Evolutionary conservation across 2,888 invertebrate genomes (phyloP).

Genomic region (Zeuzera pyrina): DNA sequence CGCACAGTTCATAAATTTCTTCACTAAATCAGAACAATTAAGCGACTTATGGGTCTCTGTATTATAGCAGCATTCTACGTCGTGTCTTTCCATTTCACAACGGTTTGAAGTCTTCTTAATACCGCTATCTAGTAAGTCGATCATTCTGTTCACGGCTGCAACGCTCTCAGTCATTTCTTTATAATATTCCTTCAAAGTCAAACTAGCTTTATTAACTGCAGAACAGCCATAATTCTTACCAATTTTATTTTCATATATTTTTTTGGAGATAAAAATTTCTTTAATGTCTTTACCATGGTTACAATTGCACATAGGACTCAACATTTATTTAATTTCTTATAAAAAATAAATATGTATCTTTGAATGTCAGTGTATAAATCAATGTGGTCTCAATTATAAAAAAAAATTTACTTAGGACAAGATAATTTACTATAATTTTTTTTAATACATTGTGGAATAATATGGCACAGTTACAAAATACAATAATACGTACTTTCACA

Average conservation of each 20-base stretch:
- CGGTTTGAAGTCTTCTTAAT: not conserved
- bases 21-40: slow-evolving; percentile 20
- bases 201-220: slow-evolving; percentile 13
- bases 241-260: slow-evolving; percentile 13
- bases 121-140: slow-evolving; percentile 4
- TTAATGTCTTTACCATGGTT: slow-evolving; percentile 8
- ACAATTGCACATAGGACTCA: slow-evolving; percentile 7
- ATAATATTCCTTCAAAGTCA: slow-evolving; percentile 17
- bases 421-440: slow-evolving; percentile 17
- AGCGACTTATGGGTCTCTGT: slow-evolving; percentile 13
- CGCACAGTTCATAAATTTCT: slow-evolving; percentile 21
- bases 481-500: no score
- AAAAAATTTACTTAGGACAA: slow-evolving; percentile 13
- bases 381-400: slow-evolving; percentile 16
- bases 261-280: slow-evolving; percentile 12
- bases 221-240: slow-evolving; percentile 9
- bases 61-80: slow-evolving; percentile 21
- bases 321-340: slow-evolving; percentile 14
- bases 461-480: no score
- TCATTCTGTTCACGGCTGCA: slow-evolving; percentile 9
- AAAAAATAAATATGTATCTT: slow-evolving; percentile 13
- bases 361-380: slow-evolving; percentile 17
- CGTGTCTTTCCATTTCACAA: slow-evolving; percentile 16
- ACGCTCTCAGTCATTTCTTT: slow-evolving; percentile 16
- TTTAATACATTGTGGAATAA: no score